Conservation (phyloP, 2,888 invertebrate species). For the Glaucopsyche alexis region DNA sequence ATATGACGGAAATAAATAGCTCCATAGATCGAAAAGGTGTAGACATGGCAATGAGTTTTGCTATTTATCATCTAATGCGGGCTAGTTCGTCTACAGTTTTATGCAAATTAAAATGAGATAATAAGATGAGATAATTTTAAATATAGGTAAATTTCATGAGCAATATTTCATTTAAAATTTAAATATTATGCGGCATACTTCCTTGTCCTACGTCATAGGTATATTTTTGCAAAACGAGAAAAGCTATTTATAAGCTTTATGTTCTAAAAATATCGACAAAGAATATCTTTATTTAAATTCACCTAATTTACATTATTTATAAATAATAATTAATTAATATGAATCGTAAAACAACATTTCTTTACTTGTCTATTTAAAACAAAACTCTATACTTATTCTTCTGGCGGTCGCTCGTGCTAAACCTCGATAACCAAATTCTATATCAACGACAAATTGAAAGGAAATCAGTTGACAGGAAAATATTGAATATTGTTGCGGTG, state of each 20-base stretch:
- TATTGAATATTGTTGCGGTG: background rate
- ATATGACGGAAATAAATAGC: constrained; percentile 67
- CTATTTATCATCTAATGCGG: too few species aligned
- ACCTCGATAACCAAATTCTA: constrained; percentile 35
- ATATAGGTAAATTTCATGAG: too few species aligned
- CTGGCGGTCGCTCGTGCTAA: background rate
- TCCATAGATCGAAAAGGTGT: constrained; percentile 14
- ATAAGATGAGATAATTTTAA: too few species aligned
- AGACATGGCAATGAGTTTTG: constrained; percentile 7
- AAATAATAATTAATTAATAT: too few species aligned
- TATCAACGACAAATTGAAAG: constrained; percentile 59
- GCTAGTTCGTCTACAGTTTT: background rate
- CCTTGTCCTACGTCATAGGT: background rate
- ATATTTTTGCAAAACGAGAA: too few species aligned
- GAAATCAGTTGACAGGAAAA: constrained; percentile 35
- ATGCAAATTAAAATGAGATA: background rate
- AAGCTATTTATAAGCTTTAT: too few species aligned
- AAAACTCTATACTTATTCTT: background rate
- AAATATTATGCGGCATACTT: background rate
- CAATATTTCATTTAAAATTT: background rate
- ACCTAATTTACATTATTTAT: too few species aligned
- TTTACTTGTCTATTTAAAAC: background rate
- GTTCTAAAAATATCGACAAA: too few species aligned
- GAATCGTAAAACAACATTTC: background rate
- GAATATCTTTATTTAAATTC: too few species aligned